phyloP scores from a whole-genome alignment of 2,888 invertebrate species.

The Pristionchus mayeri region DNA sequence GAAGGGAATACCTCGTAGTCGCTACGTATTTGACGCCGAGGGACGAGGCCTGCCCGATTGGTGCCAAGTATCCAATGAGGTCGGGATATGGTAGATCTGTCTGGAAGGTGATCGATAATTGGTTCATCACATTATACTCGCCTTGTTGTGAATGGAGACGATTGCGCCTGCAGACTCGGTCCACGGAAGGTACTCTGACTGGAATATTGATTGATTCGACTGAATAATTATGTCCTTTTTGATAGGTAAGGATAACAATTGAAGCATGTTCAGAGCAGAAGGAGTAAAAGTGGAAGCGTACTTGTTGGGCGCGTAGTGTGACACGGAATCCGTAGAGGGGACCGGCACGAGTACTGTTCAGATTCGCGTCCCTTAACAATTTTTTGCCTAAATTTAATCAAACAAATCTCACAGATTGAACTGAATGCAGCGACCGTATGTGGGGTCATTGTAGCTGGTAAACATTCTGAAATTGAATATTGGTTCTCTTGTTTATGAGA shows the following conservation, averaged over 20 bases:
- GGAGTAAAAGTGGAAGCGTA: not conserved
- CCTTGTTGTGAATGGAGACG: slow-evolving; percentile 73
- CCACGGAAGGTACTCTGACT: slow-evolving; percentile 67
- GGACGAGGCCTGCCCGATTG: slow-evolving; percentile 67
- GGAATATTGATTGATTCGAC: not conserved
- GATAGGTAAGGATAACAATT: too few relatives aligned
- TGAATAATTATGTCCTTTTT: not conserved
- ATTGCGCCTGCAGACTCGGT: slow-evolving; percentile 75
- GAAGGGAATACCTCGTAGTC: not conserved
- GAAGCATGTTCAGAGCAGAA: too few relatives aligned
- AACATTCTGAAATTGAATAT: not conserved
- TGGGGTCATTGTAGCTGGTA: not conserved
- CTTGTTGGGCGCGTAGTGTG: slow-evolving; percentile 53
- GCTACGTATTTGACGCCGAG: slow-evolving; percentile 54
- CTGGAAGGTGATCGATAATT: not conserved
- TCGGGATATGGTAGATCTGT: slow-evolving; percentile 60
- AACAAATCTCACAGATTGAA: not conserved
- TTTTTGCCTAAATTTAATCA: not conserved
- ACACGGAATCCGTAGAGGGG: slow-evolving; percentile 75
- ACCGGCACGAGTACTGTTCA: slow-evolving; percentile 57
- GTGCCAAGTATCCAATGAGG: slow-evolving; percentile 64
- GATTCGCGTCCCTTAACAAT: slow-evolving; percentile 7
- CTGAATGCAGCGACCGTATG: slow-evolving; percentile 21
- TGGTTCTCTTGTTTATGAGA: not conserved
- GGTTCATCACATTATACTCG: not conserved